Evolutionary conservation across 1,140 invertebrate genomes (phyloP).

Genomic region (Aphelinus atriplicis): DNA sequence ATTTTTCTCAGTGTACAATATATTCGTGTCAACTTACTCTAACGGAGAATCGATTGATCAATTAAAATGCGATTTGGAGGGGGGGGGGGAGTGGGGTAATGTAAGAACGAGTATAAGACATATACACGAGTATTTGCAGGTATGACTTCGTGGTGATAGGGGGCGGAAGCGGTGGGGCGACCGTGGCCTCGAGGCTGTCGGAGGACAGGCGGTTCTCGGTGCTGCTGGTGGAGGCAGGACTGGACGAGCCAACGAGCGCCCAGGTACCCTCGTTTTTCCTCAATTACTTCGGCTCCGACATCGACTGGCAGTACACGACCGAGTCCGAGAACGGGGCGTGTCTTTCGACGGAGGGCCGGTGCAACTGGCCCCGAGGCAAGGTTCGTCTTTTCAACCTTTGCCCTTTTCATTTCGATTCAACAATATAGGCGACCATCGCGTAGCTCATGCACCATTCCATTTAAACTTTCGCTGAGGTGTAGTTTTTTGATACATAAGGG

Average conservation of each 20-base stretch:
- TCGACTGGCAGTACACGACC: constrained; percentile 89
- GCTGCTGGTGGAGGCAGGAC: constrained; percentile 82
- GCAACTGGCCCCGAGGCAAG: constrained; percentile 87
- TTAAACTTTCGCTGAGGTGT: too few species aligned
- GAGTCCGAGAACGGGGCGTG: constrained; percentile 87
- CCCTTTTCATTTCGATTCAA: too few species aligned
- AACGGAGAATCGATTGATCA: too few species aligned
- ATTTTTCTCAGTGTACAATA: too few species aligned
- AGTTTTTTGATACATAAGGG: too few species aligned
- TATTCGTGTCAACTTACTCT: too few species aligned
- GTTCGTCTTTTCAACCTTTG: constrained; percentile 54
- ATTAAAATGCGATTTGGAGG: too few species aligned
- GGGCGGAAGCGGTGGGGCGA: constrained; percentile 85
- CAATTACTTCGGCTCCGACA: constrained; percentile 82
- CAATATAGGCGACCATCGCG: too few species aligned
- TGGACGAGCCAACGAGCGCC: constrained; percentile 83
- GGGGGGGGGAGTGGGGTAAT: too few species aligned
- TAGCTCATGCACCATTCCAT: too few species aligned
- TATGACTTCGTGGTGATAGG: constrained; percentile 91
- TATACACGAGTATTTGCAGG: constrained; percentile 49
- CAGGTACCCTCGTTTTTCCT: constrained; percentile 88
- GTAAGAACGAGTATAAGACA: too few species aligned
- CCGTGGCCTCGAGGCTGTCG: constrained; percentile 82
- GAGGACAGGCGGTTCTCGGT: constrained; percentile 83
- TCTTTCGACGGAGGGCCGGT: constrained; percentile 77